phyloP scores from a whole-genome alignment of 2,888 invertebrate species.

The Hecatera dysodea region DNA sequence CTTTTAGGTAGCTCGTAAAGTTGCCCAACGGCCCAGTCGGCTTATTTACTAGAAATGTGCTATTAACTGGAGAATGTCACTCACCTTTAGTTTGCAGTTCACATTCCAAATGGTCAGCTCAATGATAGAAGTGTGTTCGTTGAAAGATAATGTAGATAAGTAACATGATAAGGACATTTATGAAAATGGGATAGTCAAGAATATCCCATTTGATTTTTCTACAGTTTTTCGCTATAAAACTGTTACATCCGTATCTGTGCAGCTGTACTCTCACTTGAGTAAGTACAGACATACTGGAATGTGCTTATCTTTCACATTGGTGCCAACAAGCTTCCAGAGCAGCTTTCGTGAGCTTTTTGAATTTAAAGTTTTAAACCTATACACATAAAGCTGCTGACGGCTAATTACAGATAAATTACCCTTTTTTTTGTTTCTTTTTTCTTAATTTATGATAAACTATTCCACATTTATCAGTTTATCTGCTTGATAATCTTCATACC shows the following conservation, averaged over 20 bases:
- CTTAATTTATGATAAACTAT: constrained; percentile 57
- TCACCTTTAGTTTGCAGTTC: not conserved
- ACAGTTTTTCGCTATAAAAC: not conserved
- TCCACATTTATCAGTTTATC: constrained; percentile 56
- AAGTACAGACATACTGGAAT: not conserved
- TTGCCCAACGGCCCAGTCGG: not conserved
- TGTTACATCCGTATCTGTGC: not conserved
- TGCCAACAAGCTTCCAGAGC: not conserved
- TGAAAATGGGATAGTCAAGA: constrained; percentile 8
- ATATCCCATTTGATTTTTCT: not conserved
- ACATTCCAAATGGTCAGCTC: not conserved
- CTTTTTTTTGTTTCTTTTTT: not conserved
- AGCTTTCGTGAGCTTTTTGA: not conserved
- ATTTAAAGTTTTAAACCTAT: not conserved
- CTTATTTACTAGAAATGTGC: constrained; percentile 11
- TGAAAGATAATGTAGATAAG: not conserved
- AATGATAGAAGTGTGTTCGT: not conserved
- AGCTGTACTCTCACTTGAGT: not conserved
- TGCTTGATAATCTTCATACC: constrained; percentile 47
- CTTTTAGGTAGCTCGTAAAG: constrained; percentile 19
- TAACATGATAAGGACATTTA: not conserved
- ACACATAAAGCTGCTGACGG: not conserved
- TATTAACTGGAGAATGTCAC: constrained; percentile 17
- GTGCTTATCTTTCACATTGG: not conserved
- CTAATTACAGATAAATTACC: constrained; percentile 21